Conservation (phyloP, 2,797 vertebrate species). For the Acropternis orthonyx region DNA sequence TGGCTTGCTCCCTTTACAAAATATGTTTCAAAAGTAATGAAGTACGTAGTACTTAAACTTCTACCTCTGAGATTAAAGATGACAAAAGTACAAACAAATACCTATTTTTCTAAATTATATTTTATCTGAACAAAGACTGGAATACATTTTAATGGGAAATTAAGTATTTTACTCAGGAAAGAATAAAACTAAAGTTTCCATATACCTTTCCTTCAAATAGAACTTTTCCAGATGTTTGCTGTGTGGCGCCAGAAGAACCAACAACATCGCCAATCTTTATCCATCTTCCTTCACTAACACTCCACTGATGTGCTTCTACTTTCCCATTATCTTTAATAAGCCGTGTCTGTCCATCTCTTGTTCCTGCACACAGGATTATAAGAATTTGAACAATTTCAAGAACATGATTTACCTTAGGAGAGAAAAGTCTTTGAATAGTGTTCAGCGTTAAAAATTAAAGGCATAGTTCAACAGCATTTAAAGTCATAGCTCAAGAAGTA, state of each 20-base stretch:
- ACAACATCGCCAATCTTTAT: constrained; percentile 98
- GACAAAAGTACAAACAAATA: background rate
- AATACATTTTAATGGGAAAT: background rate
- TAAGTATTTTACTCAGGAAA: background rate
- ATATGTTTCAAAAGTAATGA: background rate
- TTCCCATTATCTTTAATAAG: constrained; percentile 88
- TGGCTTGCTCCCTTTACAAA: background rate
- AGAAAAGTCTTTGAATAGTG: background rate
- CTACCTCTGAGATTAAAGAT: background rate
- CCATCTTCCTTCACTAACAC: constrained; percentile 87
- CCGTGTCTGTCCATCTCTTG: constrained; percentile 93
- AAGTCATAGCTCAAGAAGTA: background rate
- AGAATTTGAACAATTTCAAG: background rate
- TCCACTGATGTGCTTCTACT: constrained; percentile 98
- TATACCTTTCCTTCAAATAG: constrained; percentile 96
- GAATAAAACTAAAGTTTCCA: background rate
- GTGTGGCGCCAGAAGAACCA: constrained; percentile 88
- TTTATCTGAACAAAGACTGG: background rate
- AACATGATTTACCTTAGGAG: background rate
- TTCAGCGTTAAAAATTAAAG: background rate
- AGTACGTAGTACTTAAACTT: background rate
- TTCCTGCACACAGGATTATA: constrained; percentile 78
- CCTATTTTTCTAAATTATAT: background rate
- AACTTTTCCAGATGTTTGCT: constrained; percentile 90
- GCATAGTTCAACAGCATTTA: background rate